Base-by-base conservation (phyloP, 2,797 vertebrate species). In the Centropyge bicolor region DNA sequence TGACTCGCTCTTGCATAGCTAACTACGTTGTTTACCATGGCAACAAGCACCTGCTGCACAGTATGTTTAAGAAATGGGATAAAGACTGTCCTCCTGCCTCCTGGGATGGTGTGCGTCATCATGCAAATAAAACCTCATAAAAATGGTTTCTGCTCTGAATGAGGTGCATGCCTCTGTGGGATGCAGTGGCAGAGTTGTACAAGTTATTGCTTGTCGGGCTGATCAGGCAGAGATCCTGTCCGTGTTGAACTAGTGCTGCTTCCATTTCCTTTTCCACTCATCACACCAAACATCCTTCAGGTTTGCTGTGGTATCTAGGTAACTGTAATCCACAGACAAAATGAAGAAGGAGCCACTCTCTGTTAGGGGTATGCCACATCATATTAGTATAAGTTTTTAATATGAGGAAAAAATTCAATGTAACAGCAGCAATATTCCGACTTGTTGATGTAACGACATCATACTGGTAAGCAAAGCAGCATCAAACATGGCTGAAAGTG, bases 11-110 rank as follows among this genome's bases (percentile, higher is more conserved):
- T 83, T 76, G 74, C 80, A 78, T 72, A 74, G 70, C 75, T 90
- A 77, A 65, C 67, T 24, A 54, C 51, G 46, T 74, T 82, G 74
- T 85, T 87, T 88, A 61, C 89, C 79, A 90, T 86, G 75, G 86
- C 90, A 88, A 87, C 82, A 78, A 73, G 78, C 41, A 85, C 70
- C 69, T 72, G 49, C 57, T 81, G 67, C 54, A 19, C 54, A 45
- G 22, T 40, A 51, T 38, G 45, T 76, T 81, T 52, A 76, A 80
- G 64, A 75, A 76, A 81, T 20, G 16, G 60, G 24, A 60, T 38
- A 55, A 75, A 83, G 24, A 70, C 43, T 6, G 54, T 65, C 43
- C 10, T 41, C 27, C 49, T 68, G 70, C 41, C 76, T 86, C 57
- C 38, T 51, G 80, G 68, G 61, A 70, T 51, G 54, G 31, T 81